Evolutionary conservation across 1,140 invertebrate genomes (phyloP).

Genomic region (Drosophila ohnishii): DNA sequence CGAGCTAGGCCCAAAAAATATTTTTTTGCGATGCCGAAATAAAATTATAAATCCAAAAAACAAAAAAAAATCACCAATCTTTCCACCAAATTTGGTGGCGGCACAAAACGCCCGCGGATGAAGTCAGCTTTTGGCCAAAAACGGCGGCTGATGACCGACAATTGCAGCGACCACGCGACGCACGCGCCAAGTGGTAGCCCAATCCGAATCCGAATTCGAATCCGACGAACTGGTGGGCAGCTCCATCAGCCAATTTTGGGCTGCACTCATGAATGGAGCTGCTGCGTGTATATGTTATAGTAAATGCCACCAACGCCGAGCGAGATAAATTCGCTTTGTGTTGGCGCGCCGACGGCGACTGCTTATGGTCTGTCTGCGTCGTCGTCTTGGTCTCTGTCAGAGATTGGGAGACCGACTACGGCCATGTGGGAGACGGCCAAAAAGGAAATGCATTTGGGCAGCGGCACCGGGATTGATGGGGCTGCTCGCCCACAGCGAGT

Average conservation of each 20-base stretch:
- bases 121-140: conserved; percentile 26
- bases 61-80: conserved; percentile 41
- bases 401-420: conserved; percentile 16
- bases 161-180: conserved; percentile 76
- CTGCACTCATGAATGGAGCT: conserved; percentile 72
- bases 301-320: conserved; percentile 49
- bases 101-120: conserved; percentile 20
- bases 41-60: conserved; percentile 40
- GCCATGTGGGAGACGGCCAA: conserved; percentile 77
- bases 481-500: conserved; percentile 19
- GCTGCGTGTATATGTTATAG: conserved; percentile 25
- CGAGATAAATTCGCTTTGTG: conserved; percentile 52
- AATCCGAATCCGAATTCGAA: conserved; percentile 9
- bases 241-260: conserved; percentile 64
- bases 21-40: conserved; percentile 37
- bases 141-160: conserved; percentile 67
- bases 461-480: conserved; percentile 56
- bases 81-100: conserved; percentile 19
- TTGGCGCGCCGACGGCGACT: conserved; percentile 72
- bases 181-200: conserved; percentile 72
- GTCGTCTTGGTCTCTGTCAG: conserved; percentile 6
- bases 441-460: conserved; percentile 79
- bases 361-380: conserved; percentile 37
- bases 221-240: conserved; percentile 60
- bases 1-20: conserved; percentile 19